These are phyloP conservation scores for Epinotia brunnichana DNA, from an alignment of 2,888 invertebrate genomes.

Conservation along the genomic window DNA sequence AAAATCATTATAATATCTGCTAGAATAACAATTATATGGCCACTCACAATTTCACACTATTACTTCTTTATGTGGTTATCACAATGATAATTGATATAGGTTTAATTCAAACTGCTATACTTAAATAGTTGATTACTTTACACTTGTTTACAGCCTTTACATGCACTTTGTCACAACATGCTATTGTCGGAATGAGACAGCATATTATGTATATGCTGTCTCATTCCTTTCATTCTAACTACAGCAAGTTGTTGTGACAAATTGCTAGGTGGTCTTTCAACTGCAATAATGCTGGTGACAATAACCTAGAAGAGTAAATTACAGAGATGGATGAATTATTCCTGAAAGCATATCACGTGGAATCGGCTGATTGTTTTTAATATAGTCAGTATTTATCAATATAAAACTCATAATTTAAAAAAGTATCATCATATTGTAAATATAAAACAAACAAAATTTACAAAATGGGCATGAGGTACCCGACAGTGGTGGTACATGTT, in stretches of 20 bases:
- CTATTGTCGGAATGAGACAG: no score
- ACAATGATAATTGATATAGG: slow-evolving; percentile 14
- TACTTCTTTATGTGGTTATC: background rate
- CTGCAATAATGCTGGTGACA: background rate
- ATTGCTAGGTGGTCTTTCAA: background rate
- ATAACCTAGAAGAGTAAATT: background rate
- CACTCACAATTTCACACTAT: background rate
- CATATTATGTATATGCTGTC: no score
- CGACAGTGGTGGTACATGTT: no score
- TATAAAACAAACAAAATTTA: background rate
- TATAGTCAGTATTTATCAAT: background rate
- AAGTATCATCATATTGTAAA: background rate
- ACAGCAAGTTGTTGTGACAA: no score
- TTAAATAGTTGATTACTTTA: background rate
- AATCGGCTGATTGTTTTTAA: background rate
- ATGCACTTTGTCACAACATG: no score
- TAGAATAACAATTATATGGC: background rate
- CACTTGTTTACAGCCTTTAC: background rate
- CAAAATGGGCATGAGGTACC: background rate
- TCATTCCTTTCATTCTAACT: no score
- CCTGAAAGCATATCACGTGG: no score
- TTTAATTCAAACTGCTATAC: no score
- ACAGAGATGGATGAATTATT: background rate
- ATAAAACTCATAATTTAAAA: background rate
- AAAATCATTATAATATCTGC: slow-evolving; percentile 6